These are phyloP conservation scores for Coremacera marginata DNA, from an alignment of 2,888 invertebrate species.

Conservation along the genomic window DNA sequence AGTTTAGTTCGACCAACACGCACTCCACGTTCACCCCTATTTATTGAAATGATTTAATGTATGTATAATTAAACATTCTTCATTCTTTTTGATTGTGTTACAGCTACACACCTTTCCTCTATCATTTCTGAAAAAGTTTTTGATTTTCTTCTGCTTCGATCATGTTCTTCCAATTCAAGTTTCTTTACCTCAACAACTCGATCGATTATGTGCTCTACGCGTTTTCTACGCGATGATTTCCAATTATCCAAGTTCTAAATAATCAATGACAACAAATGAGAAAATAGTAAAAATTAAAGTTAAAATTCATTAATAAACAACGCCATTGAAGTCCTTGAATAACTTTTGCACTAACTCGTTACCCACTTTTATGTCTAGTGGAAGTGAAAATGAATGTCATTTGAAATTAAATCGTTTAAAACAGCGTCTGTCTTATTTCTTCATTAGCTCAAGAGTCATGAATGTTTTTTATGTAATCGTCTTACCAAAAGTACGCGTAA, in stretches of 20 bases:
- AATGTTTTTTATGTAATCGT: too few species aligned
- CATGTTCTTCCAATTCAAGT: slow-evolving; percentile 83
- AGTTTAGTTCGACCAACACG: slow-evolving; percentile 73
- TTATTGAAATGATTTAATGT: not conserved
- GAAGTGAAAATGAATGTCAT: too few species aligned
- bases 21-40: slow-evolving; percentile 68
- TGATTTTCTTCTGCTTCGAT: slow-evolving; percentile 80
- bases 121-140: slow-evolving; percentile 97
- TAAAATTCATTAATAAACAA: too few species aligned
- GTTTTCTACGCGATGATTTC: slow-evolving; percentile 93
- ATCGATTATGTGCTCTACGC: slow-evolving; percentile 90
- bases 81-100: not conserved
- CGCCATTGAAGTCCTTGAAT: too few species aligned
- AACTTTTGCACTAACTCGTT: too few species aligned
- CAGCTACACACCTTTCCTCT: slow-evolving; percentile 79
- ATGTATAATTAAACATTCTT: not conserved
- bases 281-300: too few species aligned
- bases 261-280: too few species aligned
- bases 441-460: too few species aligned
- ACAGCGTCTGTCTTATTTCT: too few species aligned
- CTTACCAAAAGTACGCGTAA: too few species aligned
- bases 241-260: slow-evolving; percentile 90
- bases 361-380: too few species aligned
- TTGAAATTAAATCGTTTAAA: too few species aligned
- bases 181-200: slow-evolving; percentile 90